Conservation (phyloP, 2,113 vertebrate species). For the Phalacrocorax pelagicus region DNA sequence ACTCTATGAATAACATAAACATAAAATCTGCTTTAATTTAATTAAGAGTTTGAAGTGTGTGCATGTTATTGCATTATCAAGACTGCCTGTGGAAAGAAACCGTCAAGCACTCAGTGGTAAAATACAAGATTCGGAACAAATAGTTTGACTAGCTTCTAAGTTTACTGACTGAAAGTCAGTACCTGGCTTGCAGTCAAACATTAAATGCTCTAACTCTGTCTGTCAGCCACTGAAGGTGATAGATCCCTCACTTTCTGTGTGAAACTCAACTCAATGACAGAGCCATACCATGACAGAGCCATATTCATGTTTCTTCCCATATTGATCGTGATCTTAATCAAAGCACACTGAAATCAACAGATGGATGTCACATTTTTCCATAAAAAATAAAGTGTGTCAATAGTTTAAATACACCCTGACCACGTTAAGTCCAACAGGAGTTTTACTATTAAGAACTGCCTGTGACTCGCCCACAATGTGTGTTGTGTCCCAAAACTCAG, state of each 20-base stretch:
- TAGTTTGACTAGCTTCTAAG: neutral
- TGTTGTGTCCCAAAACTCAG: neutral
- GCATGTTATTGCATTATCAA: neutral
- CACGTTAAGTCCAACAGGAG: neutral
- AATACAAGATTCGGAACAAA: neutral
- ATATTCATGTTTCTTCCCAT: neutral
- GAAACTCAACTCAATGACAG: neutral
- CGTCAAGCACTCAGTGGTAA: neutral
- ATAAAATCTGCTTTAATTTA: neutral
- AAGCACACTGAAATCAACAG: neutral
- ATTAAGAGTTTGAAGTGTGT: neutral
- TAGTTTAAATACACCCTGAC: neutral
- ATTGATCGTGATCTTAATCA: neutral
- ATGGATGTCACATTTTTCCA: neutral
- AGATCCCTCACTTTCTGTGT: neutral
- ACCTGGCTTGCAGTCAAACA: neutral
- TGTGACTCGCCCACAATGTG: neutral
- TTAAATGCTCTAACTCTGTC: neutral
- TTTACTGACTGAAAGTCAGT: neutral
- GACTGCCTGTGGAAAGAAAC: neutral
- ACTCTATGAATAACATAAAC: neutral
- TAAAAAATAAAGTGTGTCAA: neutral
- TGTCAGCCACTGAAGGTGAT: accelerated
- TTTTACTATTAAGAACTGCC: neutral
- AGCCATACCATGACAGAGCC: neutral